Conservation (phyloP, 2,888 invertebrate genomes). For the Synergus umbraculus region DNA sequence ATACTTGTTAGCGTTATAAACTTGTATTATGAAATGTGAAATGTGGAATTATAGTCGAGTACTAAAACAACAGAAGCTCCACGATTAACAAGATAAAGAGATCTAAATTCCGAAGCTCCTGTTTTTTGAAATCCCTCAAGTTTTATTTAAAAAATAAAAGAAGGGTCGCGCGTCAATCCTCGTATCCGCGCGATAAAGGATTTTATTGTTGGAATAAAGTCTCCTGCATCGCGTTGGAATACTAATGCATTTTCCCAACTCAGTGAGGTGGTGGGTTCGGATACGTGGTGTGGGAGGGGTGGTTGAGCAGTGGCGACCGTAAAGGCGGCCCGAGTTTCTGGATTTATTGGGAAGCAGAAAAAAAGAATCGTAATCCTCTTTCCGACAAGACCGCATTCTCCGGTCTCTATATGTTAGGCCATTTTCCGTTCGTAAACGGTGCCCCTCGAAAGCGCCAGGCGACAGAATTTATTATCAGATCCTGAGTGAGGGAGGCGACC, state of each 20-base stretch:
- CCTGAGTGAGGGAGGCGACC: conserved; percentile 33
- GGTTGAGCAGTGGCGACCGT: conserved; percentile 23
- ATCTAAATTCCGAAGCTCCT: neutral
- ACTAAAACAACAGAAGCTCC: too few species aligned
- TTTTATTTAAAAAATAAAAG: conserved; percentile 1
- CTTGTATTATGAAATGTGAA: too few species aligned
- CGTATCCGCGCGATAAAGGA: conserved; percentile 49
- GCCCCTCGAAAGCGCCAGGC: neutral
- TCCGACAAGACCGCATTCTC: conserved; percentile 37
- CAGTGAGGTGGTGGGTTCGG: conserved; percentile 45
- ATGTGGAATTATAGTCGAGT: too few species aligned
- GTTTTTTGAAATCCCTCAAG: neutral
- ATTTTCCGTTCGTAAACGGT: conserved; percentile 14
- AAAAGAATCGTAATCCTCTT: conserved; percentile 41
- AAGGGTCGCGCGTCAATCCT: conserved; percentile 44
- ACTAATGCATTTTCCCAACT: conserved; percentile 55
- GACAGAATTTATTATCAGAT: conserved; percentile 26
- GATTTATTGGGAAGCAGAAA: conserved; percentile 39
- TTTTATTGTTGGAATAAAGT: conserved; percentile 54
- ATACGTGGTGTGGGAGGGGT: conserved; percentile 42
- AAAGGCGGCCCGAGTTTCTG: conserved; percentile 25
- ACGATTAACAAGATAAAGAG: too few species aligned
- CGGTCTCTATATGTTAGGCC: conserved; percentile 15
- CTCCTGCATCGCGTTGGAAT: conserved; percentile 49
- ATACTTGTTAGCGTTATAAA: too few species aligned